Evolutionary conservation across 2,113 vertebrate genomes (phyloP), one percentile per base, ranked within the genome.

Genomic region (Macrotis lagotis): DNA sequence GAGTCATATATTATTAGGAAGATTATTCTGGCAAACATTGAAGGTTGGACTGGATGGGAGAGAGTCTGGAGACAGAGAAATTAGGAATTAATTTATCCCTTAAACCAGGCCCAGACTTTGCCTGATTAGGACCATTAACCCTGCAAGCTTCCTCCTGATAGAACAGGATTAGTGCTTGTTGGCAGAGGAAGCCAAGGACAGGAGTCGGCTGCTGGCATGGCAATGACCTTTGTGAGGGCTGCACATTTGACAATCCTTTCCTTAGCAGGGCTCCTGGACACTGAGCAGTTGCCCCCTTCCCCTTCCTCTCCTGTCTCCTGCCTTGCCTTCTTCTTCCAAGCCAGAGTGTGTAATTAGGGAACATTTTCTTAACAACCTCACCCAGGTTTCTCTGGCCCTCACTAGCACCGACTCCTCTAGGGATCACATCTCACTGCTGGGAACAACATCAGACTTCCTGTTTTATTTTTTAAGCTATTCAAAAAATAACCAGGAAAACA

Each of bases 61-160:
- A 83, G 66, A 44, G 66, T n/a, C 37, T n/a, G 5, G 12, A 19
- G 59, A n/a, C 31, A n/a, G n/a, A n/a, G n/a, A 83, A 24, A 83
- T 83, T 44, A 44, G 66, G n/a, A 83, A 24, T 83, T 83, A 83
- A 83, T 44, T 83, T n/a, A 83, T 83, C 37, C 66, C 66, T 83
- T 44, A 24, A 44, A 24, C 16, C n/a, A 44, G 66, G 66, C 66
- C 44, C 66, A 83, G 66, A 83, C 66, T 83, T 83, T 83, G 66
- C 66, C n/a, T 83, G 66, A 83, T 83, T 83, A 83, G 66, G n/a
- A 83, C n/a, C 66, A 83, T 83, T 83, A 83, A 83, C 66, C 66
- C 66, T 83, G 66, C 37, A 44, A 19, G 66, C 66, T 83, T 44
- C 66, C 66, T 83, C 6, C 66, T 44, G 66, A 44, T 83, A 44